Base-by-base conservation (phyloP, 2,888 invertebrate genomes). In the Sclerodermus sp. region DNA sequence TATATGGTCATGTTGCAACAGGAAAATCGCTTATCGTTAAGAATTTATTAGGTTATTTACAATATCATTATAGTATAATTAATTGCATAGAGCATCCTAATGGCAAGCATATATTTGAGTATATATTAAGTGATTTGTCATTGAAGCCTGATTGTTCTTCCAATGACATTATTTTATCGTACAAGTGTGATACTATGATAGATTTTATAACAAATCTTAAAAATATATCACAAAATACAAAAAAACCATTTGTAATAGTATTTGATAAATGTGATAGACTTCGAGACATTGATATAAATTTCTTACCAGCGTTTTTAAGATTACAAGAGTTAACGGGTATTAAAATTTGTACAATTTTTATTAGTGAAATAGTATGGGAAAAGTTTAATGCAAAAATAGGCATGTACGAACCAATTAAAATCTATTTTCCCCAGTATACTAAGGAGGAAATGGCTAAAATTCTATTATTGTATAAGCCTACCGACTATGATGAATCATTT, bases 21-120 rank as follows among this genome's bases (percentile, higher is more conserved):
- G 94, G 93, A 23, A 95, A 95, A 82, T 85, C 88, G n/a, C 76
- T 87, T 14, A 83, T 92, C 49, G 74, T 89, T 3, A 82, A 81
- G 45, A 79, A 83, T 9, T 77, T 90, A 10, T 75, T 94, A 2
- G 70, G 80, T 34, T 76, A 80, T 66, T 78, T 86, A 37, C 72
- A 82, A 44, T 84, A 86, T 55, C 84, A 82, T 74, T 80, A 84
- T 64, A 85, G 87, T 29, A 71, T 84, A 34, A 80, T 94, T 23
- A 90, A 93, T 79, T 89, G 93, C 71, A 84, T 92, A 6, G 93
- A 94, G 78, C 91, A 90, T 73, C 90, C 90, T 74, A 84, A 87
- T 8, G 80, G 85, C 8, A 87, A 87, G 77, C 85, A 92, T 51
- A 80, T 95, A 60, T 89, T 86, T 62, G 92, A 94, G 76, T 84